Percentiles rank a stretch among this genome's conserved stretches.
Evolutionary conservation across 2,888 invertebrate genomes (phyloP).

Genomic region (Syritta pipiens): DNA sequence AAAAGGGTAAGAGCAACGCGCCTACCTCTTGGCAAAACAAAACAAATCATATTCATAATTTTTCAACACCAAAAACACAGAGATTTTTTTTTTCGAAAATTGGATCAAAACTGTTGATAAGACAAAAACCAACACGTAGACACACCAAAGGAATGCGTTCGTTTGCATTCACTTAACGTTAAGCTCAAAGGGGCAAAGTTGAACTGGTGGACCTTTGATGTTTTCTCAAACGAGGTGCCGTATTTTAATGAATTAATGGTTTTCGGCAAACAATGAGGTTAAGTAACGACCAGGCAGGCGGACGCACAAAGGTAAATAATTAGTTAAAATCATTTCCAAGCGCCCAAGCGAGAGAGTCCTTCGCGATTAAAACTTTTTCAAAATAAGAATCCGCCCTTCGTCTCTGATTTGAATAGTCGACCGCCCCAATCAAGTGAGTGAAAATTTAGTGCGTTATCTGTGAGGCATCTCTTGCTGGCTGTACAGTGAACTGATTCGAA

Average conservation of each 20-base stretch:
- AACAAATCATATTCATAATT: background rate
- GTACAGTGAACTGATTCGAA: background rate
- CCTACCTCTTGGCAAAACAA: too few species aligned
- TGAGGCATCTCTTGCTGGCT: constrained; percentile 28
- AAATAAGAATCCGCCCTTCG: constrained; percentile 10
- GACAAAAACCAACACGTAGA: too few species aligned
- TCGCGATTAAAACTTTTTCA: constrained; percentile 19
- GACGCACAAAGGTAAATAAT: constrained; percentile 24
- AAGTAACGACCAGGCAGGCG: constrained; percentile 5
- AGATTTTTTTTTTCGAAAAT: background rate
- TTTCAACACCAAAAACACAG: too few species aligned
- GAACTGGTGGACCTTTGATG: constrained; percentile 43
- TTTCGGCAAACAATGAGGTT: constrained; percentile 15
- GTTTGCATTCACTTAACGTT: background rate
- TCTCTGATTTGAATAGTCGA: constrained; percentile 1
- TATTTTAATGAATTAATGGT: constrained; percentile 47
- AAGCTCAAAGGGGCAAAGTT: too few species aligned
- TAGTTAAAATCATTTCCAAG: constrained; percentile 34
- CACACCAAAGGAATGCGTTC: background rate
- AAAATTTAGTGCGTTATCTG: constrained; percentile 57
- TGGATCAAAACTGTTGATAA: background rate
- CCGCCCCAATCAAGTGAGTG: constrained; percentile 14
- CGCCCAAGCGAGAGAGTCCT: too few species aligned
- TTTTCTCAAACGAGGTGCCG: constrained; percentile 7
- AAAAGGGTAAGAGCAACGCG: constrained; percentile 45